These are phyloP conservation scores for Phthorimaea operculella DNA, from an alignment of 1,140 invertebrate genomes.

Conservation along the genomic window DNA sequence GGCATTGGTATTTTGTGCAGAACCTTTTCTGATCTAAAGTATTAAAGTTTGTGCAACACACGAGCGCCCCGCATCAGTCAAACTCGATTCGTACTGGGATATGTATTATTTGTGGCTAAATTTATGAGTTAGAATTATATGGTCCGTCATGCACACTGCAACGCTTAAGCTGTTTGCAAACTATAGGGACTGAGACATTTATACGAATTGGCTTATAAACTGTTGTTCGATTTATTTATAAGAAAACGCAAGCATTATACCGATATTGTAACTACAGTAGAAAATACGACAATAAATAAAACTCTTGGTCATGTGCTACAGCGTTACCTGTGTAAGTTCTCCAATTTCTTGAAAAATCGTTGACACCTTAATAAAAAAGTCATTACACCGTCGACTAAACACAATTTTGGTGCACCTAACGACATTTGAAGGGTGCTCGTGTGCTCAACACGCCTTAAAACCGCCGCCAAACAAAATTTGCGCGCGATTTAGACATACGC, in stretches of 20 bases:
- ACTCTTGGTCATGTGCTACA: too few species aligned
- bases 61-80: conserved; percentile 42
- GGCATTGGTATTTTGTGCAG: too few species aligned
- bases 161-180: conserved; percentile 12
- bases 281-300: too few species aligned
- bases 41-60: too few species aligned
- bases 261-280: too few species aligned
- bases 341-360: too few species aligned
- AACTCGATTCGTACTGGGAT: conserved; percentile 33
- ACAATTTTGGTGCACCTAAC: background rate
- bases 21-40: too few species aligned
- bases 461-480: conserved; percentile 3
- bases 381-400: background rate
- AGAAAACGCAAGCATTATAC: background rate
- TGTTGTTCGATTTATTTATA: too few species aligned
- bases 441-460: background rate
- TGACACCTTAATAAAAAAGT: conserved; percentile 1
- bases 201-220: too few species aligned
- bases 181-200: background rate
- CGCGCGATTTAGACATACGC: conserved; percentile 7
- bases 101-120: conserved; percentile 53
- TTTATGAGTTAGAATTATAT: conserved; percentile 57
- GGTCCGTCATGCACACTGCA: conserved; percentile 20
- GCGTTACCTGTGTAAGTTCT: too few species aligned
- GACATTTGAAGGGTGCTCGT: background rate